These are phyloP conservation scores for Epinephelus coioides DNA, from an alignment of 2,797 vertebrate genomes.

Conservation along the genomic window DNA sequence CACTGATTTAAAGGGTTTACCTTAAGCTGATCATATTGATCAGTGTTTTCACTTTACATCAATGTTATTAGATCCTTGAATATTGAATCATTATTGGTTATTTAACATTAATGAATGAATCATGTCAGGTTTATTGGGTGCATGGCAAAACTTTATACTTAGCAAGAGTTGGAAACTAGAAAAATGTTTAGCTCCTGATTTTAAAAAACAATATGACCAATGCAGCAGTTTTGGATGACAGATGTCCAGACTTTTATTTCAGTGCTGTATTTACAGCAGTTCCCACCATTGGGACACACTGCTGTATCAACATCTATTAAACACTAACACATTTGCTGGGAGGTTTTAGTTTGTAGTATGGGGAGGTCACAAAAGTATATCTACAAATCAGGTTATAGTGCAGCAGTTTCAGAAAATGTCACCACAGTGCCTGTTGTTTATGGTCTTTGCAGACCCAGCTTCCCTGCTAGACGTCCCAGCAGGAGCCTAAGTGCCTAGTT, in stretches of 20 bases:
- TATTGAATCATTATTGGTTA: too few relatives aligned
- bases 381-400: conserved; percentile 47
- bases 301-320: conserved; percentile 33
- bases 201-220: not conserved
- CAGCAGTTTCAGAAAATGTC: conserved; percentile 48
- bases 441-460: conserved; percentile 55
- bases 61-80: too few relatives aligned
- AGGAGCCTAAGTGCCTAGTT: conserved; percentile 58
- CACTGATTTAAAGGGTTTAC: too few relatives aligned
- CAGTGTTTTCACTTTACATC: too few relatives aligned
- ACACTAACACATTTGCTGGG: conserved; percentile 36
- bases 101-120: too few relatives aligned
- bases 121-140: too few relatives aligned
- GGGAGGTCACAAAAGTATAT: conserved; percentile 23
- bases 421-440: conserved; percentile 48
- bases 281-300: conserved; percentile 6
- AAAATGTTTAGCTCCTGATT: not conserved
- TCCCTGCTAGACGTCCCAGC: conserved; percentile 64
- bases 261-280: conserved; percentile 24
- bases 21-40: too few relatives aligned
- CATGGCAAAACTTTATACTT: not conserved
- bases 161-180: not conserved
- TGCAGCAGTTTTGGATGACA: conserved; percentile 10
- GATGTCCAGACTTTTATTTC: conserved; percentile 19
- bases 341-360: conserved; percentile 21